Base-by-base conservation (phyloP, 1,140 invertebrate genomes). In the Drosophila setifemur region DNA sequence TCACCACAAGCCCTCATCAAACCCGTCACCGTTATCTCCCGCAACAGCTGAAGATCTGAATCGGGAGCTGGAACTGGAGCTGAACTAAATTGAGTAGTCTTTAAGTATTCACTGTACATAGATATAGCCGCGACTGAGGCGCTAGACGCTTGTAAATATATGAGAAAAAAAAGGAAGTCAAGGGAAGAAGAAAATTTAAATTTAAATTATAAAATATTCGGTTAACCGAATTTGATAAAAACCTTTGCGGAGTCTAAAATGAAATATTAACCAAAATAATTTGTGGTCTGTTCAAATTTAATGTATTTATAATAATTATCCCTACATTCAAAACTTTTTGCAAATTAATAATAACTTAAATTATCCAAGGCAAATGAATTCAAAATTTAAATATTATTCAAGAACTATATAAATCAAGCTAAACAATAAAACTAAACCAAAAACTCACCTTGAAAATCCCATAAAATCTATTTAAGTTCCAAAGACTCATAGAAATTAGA, bases 11-110 rank as follows among this genome's bases (percentile, higher is more conserved):
- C 88, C 14, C 81, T 92, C 35, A 91, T 90, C 72, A 92, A 92
- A 75, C 91, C 92, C 12, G 90, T 92, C 25, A 91, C 91, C 19
- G 91, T 92, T 18, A 89, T 92, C 37, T 91, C 90, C 4, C 90
- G 92, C 58, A 91, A 92, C 57, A 91, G 91, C 89, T 92, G 86
- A 91, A 89, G 45, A 25, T 11, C 29, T 16, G 4, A 11, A 8
- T 11, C 18, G 4, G 6, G 25, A n/a, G 25, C n/a, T 9, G 42
- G 19, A 37, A 4, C 29, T 50, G 23, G 12, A 28, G 31, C 21
- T 23, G 31, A 12, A 12, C 31, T 6, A 14, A 3, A 33, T 4
- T 18, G 19, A 39, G 49, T 54, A 67, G 47, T 48, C 55, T 55
- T 33, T 78, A 85, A 70, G 79, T 74, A 63, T 58, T 58, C 44